Evolutionary conservation across 2,888 invertebrate genomes (phyloP), one percentile per base, ranked within the genome.

Genomic region (Onthophagus sagittarius): DNA sequence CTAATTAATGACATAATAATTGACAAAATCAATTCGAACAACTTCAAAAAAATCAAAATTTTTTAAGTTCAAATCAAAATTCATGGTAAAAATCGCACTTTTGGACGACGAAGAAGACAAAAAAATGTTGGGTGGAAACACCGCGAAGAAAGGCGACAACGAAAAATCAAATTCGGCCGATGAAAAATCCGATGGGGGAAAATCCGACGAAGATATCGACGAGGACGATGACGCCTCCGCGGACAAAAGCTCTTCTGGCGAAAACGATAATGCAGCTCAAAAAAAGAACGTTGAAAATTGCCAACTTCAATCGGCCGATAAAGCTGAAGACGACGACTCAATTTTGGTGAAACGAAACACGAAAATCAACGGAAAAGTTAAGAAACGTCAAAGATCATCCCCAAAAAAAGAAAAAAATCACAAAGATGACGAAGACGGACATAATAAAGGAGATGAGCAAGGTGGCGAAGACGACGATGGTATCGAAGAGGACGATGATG

Each of bases 401-500:
- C 3, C 23, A 1, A 23, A 23, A 23, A 23, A 23, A 23, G 23
- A 23, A 3, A 3, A 23, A 23, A 23, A 23, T 3, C 1, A 23
- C 23, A 3, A 23, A 23, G 23, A 23, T 23, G 23, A 3, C 23
- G 2, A 23, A 23, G 3, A 3, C 23, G 2, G 3, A 23, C 1
- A 23, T 23, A 23, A 53, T 9, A 53, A 53, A 9, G 39, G 39
- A 2, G 6, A 53, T 11, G 6, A n/a, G n/a, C n/a, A 11, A 53
- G 2, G 11, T 53, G 39, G 39, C 5, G 39, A 53, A 53, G 39
- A 53, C 11, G 39, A 53, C 11, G 11, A 53, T 53, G 11, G 11
- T 9, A 53, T 7, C 6, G 39, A 53, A 53, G 11, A 7, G 11
- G 39, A 53, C 5, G 39, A 53, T 2, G 79, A 76, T 65, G 79